Evolutionary conservation across 1,140 invertebrate genomes (phyloP).

Genomic region (Chelonus insularis): DNA sequence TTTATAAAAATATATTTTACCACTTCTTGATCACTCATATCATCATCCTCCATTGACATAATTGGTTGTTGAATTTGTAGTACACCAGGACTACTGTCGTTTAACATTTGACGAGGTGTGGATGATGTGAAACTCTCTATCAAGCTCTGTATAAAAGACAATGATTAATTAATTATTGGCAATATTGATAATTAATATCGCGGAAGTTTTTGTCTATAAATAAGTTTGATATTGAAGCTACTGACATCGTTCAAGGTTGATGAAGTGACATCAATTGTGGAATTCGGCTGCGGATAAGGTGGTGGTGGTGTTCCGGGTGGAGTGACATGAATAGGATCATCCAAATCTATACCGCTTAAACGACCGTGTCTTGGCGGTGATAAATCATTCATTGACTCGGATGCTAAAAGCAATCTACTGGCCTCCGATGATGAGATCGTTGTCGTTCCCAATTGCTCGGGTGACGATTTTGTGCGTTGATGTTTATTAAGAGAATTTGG

Average conservation of each 20-base stretch:
- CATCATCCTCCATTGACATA: slow-evolving; percentile 94
- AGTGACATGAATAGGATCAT: slow-evolving; percentile 59
- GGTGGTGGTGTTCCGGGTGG: slow-evolving; percentile 86
- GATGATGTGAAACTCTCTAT: slow-evolving; percentile 45
- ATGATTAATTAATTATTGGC: not conserved
- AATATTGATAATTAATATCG: no score
- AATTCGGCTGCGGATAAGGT: slow-evolving; percentile 67
- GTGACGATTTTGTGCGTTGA: slow-evolving; percentile 72
- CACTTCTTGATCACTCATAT: slow-evolving; percentile 81
- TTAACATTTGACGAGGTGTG: slow-evolving; percentile 37
- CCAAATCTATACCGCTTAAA: slow-evolving; percentile 36
- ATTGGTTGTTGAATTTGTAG: slow-evolving; percentile 71
- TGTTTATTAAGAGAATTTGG: slow-evolving; percentile 59
- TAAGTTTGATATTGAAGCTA: slow-evolving; percentile 4
- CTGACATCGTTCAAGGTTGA: slow-evolving; percentile 52
- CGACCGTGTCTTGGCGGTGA: slow-evolving; percentile 52
- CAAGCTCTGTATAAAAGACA: not conserved
- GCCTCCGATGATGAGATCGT: slow-evolving; percentile 56
- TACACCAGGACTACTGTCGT: slow-evolving; percentile 47
- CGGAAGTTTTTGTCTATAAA: not conserved
- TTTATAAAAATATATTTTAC: no score
- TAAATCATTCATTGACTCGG: slow-evolving; percentile 67
- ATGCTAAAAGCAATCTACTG: slow-evolving; percentile 61
- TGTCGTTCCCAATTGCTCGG: slow-evolving; percentile 65
- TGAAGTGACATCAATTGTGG: slow-evolving; percentile 46